A percentile compares a stretch with the other conserved stretches of the same genome.
Evolutionary conservation across 2,888 invertebrate species (phyloP).

Genomic region (Sympetrum striolatum): DNA sequence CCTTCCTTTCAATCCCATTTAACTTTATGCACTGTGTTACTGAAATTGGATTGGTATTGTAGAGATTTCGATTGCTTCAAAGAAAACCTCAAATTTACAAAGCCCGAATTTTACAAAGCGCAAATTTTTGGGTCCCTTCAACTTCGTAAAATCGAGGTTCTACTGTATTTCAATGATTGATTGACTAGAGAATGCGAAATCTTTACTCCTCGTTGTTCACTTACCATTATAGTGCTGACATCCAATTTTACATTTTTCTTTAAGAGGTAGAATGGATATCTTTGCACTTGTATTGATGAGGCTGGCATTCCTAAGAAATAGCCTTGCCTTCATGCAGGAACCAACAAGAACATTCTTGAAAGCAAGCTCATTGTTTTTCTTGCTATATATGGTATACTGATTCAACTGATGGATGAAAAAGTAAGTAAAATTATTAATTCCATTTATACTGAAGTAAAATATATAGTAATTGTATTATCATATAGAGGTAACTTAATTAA

Average conservation of each 20-base stretch:
- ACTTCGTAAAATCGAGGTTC: too few relatives aligned
- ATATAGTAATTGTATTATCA: not conserved
- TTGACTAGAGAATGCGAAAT: not conserved
- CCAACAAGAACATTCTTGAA: not conserved
- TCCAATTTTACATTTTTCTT: not conserved
- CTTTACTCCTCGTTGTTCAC: not conserved
- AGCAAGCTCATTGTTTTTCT: slow-evolving; percentile 15
- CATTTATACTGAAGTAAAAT: not conserved
- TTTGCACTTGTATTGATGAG: not conserved
- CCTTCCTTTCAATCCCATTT: too few relatives aligned
- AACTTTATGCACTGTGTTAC: too few relatives aligned
- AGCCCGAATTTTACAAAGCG: too few relatives aligned
- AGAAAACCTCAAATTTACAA: too few relatives aligned
- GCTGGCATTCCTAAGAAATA: not conserved
- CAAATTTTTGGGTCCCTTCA: too few relatives aligned
- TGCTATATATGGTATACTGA: not conserved
- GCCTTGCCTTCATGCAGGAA: not conserved
- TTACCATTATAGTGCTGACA: not conserved
- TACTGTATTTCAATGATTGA: not conserved
- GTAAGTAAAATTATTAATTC: not conserved
- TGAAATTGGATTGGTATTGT: too few relatives aligned
- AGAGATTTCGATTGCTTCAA: too few relatives aligned
- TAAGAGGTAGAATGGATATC: not conserved
- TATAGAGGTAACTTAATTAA: not conserved
- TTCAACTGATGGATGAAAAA: not conserved